Percentiles rank a stretch among this genome's conserved stretches.
Evolutionary conservation across 2,888 invertebrate genomes (phyloP).

Genomic region (Tetrapedia diversipes): DNA sequence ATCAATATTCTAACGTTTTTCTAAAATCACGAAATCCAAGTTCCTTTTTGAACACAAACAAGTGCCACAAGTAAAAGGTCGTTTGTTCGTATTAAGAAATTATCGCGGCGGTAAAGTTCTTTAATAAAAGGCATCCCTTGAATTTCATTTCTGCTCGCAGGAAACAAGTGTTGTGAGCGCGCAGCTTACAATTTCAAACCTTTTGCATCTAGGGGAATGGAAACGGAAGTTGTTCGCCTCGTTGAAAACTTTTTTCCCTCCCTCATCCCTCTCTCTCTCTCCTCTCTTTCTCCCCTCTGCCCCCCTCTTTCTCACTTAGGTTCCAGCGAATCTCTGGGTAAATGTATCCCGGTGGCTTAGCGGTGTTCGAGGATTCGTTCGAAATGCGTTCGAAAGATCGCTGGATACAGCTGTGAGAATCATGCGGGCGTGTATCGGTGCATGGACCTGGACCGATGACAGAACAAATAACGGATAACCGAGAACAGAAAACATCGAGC

Average conservation of each 20-base stretch:
- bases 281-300: too few species aligned
- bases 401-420: background rate
- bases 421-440: conserved; percentile 11
- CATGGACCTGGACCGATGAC: background rate
- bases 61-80: background rate
- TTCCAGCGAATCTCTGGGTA: conserved; percentile 1
- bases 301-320: too few species aligned
- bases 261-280: too few species aligned
- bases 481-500: background rate
- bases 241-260: conserved; percentile 23
- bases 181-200: conserved; percentile 11
- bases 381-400: background rate
- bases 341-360: conserved; percentile 2
- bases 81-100: conserved; percentile 15
- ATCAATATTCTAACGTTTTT: too few species aligned
- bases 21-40: too few species aligned
- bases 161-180: background rate
- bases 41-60: too few species aligned
- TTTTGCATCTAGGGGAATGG: conserved; percentile 1
- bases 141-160: conserved; percentile 25
- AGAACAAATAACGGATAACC: background rate
- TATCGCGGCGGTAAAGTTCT: conserved; percentile 3
- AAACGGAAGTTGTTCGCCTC: conserved; percentile 21
- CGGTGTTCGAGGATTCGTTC: background rate
- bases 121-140: background rate